phyloP scores from a whole-genome alignment of 2,888 invertebrate species.

The Chrysolina americana region DNA sequence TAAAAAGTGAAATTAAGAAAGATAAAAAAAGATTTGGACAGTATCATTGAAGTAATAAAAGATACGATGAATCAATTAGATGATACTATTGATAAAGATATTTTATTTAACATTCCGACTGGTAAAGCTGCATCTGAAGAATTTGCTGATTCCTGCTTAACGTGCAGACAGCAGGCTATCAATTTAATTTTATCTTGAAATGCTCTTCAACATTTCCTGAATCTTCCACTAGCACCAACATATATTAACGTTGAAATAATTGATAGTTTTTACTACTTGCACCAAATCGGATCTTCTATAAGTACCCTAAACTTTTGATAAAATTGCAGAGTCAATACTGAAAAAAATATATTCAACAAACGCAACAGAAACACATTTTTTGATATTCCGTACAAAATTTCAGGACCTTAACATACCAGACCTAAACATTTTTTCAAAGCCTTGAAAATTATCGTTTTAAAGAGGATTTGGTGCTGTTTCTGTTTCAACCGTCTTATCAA shows the following conservation, averaged over 20 bases:
- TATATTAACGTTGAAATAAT: constrained; percentile 49
- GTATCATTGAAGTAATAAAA: constrained; percentile 53
- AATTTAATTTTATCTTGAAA: constrained; percentile 45
- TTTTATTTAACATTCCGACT: constrained; percentile 59
- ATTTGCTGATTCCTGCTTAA: constrained; percentile 55
- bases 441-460: constrained; percentile 60
- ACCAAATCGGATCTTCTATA: constrained; percentile 53
- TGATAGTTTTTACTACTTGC: constrained; percentile 57
- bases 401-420: constrained; percentile 52
- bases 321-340: constrained; percentile 56
- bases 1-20: constrained; percentile 45
- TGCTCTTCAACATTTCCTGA: constrained; percentile 47
- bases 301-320: constrained; percentile 58
- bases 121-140: constrained; percentile 59
- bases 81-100: constrained; percentile 49
- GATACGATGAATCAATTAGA: constrained; percentile 54
- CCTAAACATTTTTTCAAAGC: constrained; percentile 57
- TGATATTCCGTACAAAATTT: constrained; percentile 37
- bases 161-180: constrained; percentile 35
- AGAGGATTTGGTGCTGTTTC: constrained; percentile 58
- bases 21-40: constrained; percentile 47
- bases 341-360: constrained; percentile 55
- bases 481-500: too few species aligned
- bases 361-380: constrained; percentile 54
- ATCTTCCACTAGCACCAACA: constrained; percentile 34